Conservation (phyloP, 2,888 invertebrate species). For the Graphium colonna region DNA sequence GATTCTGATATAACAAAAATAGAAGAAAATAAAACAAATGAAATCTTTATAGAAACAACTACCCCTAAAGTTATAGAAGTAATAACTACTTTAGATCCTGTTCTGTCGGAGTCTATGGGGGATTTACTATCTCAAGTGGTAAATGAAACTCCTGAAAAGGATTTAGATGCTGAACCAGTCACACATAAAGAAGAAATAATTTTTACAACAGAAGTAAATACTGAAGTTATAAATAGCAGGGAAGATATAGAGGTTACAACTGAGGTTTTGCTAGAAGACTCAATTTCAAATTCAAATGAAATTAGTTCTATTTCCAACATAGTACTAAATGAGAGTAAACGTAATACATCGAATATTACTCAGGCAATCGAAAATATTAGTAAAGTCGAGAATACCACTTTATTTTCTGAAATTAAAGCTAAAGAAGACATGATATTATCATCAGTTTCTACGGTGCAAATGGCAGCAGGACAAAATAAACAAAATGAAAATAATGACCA, state of each 20-base stretch:
- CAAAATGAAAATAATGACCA: not conserved
- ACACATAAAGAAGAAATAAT: constrained; percentile 24
- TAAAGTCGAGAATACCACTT: not conserved
- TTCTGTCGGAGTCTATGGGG: constrained; percentile 69
- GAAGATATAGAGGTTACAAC: constrained; percentile 32
- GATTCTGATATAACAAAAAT: constrained; percentile 8
- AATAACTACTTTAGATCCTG: constrained; percentile 55
- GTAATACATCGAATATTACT: constrained; percentile 10
- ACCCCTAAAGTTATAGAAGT: constrained; percentile 26
- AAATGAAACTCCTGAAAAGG: constrained; percentile 33
- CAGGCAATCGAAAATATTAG: not conserved
- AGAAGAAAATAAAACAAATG: not conserved
- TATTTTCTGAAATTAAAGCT: not conserved
- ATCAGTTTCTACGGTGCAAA: no score
- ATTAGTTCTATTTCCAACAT: not conserved
- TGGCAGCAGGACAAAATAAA: not conserved
- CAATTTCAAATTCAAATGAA: not conserved
- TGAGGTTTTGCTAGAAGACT: not conserved
- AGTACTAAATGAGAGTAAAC: constrained; percentile 17
- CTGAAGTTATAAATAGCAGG: not conserved
- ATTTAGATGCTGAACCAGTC: constrained; percentile 20
- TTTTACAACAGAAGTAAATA: constrained; percentile 36
- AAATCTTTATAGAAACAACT: constrained; percentile 28
- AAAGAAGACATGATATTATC: not conserved
- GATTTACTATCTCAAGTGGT: constrained; percentile 74